A percentile compares a stretch with the other conserved stretches of the same genome.
These are phyloP conservation scores for Tachina grossa DNA, from an alignment of 2,888 invertebrate genomes.

Conservation along the genomic window DNA sequence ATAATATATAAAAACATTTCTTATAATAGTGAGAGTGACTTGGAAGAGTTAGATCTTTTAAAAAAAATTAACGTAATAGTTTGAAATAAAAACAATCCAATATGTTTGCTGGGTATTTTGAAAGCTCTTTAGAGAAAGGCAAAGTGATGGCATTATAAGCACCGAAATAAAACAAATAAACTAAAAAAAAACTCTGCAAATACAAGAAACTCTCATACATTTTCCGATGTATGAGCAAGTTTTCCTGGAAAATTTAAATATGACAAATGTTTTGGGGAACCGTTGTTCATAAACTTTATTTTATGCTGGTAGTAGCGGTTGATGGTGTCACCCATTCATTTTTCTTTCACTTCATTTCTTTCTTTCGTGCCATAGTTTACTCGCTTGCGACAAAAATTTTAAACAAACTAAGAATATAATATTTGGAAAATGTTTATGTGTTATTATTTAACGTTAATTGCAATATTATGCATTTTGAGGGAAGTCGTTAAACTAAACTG, in stretches of 20 bases:
- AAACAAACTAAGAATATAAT: constrained; percentile 27
- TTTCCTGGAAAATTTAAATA: constrained; percentile 13
- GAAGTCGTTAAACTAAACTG: constrained; percentile 10
- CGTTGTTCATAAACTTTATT: constrained; percentile 53
- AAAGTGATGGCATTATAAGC: constrained; percentile 19
- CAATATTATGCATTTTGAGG: constrained; percentile 10
- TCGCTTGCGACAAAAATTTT: constrained; percentile 4
- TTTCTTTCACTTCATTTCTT: background rate
- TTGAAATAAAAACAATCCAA: no score
- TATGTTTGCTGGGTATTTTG: background rate
- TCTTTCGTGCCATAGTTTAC: background rate
- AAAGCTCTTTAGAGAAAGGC: background rate
- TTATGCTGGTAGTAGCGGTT: constrained; percentile 34
- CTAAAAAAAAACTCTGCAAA: constrained; percentile 8
- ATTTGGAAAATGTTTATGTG: constrained; percentile 4
- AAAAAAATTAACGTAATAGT: no score
- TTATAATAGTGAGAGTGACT: no score
- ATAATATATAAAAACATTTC: no score
- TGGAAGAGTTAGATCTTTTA: no score
- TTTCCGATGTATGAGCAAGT: background rate
- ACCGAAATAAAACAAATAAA: constrained; percentile 8
- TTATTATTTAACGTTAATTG: constrained; percentile 43
- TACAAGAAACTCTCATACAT: background rate
- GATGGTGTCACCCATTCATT: background rate
- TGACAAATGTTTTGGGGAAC: constrained; percentile 60